phyloP scores from a whole-genome alignment of 2,797 vertebrate genomes.

The Pseudochirops cupreus region DNA sequence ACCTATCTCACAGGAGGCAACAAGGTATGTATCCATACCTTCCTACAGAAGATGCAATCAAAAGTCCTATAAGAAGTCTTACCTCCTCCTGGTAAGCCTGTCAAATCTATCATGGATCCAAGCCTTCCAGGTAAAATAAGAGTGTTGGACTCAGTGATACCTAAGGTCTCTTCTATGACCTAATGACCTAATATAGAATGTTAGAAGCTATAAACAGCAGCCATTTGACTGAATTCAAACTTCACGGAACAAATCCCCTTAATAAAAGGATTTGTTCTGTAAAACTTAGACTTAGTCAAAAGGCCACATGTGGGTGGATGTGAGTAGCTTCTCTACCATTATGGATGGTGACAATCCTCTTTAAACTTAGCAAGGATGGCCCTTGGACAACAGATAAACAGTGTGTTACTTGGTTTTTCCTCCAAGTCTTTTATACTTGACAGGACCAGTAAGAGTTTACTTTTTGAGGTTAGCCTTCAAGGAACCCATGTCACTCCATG shows the following conservation, averaged over 20 bases:
- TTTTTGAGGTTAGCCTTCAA: background rate
- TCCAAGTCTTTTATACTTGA: background rate
- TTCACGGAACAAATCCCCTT: no score
- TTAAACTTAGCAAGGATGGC: background rate
- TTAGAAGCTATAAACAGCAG: background rate
- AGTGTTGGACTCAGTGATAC: background rate
- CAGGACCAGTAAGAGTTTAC: background rate
- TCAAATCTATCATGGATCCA: background rate
- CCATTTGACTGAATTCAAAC: no score
- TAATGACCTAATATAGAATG: background rate
- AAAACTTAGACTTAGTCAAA: no score
- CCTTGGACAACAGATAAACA: background rate
- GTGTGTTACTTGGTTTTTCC: background rate
- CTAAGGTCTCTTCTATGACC: background rate
- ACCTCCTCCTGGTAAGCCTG: background rate
- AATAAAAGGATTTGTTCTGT: no score
- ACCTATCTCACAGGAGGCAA: background rate
- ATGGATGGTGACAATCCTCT: background rate
- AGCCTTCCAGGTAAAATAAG: background rate
- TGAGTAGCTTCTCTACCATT: no score
- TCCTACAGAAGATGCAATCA: background rate
- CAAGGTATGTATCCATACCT: background rate
- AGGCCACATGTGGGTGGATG: no score
- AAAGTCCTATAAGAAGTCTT: background rate
- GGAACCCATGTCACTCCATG: background rate